A percentile compares a stretch with the other conserved stretches of the same genome.
These are phyloP conservation scores for Laticauda colubrina DNA, from an alignment of 2,113 vertebrate genomes.

Conservation along the genomic window DNA sequence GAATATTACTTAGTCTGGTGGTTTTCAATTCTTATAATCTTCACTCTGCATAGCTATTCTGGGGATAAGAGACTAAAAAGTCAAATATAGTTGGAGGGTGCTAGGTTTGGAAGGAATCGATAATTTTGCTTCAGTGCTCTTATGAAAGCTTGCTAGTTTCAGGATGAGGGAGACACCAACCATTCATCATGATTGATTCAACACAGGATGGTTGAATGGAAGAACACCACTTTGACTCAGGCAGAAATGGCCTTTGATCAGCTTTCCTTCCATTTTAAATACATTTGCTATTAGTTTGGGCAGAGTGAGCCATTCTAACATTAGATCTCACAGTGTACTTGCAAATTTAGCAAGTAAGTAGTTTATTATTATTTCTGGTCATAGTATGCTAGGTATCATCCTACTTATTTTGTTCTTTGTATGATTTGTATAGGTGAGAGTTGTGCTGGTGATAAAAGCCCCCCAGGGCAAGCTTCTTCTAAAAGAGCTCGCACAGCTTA, in stretches of 20 bases:
- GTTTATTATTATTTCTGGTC: conserved; percentile 21
- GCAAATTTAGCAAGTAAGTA: neutral
- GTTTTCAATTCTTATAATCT: neutral
- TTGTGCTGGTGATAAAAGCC: conserved; percentile 95
- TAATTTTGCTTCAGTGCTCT: neutral
- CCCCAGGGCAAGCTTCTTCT: conserved; percentile 87
- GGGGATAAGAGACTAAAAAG: neutral
- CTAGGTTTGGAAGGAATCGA: neutral
- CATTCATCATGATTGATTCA: neutral
- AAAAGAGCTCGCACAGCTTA: neutral
- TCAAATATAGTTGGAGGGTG: neutral
- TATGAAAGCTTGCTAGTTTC: neutral
- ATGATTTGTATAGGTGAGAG: conserved; percentile 87
- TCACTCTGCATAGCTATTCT: neutral
- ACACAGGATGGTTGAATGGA: neutral
- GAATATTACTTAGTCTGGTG: neutral
- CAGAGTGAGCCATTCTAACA: neutral
- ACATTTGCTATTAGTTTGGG: neutral
- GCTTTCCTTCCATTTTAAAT: neutral
- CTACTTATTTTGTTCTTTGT: conserved; percentile 70
- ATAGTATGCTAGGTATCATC: neutral
- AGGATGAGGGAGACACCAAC: neutral
- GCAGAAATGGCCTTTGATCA: neutral
- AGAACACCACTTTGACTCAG: neutral
- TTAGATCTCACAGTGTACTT: neutral